These are phyloP conservation scores for Trididemnum clinides DNA, from an alignment of 23 tunicate genomes.

Conservation along the genomic window DNA sequence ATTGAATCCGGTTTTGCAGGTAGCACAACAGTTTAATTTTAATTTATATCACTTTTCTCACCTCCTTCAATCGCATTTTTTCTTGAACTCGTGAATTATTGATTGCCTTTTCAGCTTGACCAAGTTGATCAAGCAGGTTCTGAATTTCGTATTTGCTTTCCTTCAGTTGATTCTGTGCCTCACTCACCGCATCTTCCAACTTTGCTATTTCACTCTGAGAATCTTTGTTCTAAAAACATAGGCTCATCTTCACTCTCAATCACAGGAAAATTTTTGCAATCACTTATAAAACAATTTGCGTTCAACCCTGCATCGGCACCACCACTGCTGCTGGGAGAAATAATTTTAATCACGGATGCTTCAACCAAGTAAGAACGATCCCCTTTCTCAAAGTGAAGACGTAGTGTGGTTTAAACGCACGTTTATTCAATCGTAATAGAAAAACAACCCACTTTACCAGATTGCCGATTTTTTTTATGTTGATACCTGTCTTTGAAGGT, in stretches of 20 bases:
- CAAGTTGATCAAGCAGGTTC: conserved; percentile 24
- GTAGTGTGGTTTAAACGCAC: no score
- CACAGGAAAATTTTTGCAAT: background rate
- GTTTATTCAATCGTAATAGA: no score
- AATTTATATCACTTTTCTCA: no score
- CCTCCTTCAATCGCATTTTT: conserved; percentile 50
- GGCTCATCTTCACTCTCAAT: background rate
- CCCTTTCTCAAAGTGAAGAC: no score
- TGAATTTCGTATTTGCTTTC: conserved; percentile 7
- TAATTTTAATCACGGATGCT: no score
- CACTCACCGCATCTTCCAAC: conserved; percentile 53
- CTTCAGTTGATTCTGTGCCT: conserved; percentile 31
- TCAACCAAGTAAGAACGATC: no score
- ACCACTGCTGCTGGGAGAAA: no score
- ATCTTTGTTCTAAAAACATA: background rate
- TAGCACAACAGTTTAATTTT: no score
- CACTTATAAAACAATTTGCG: background rate
- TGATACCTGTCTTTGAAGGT: conserved; percentile 55
- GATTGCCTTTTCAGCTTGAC: conserved; percentile 29
- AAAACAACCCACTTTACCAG: no score
- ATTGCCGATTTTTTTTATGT: no score
- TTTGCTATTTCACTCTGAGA: conserved; percentile 33
- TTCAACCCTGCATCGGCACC: no score
- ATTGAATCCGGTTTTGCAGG: no score
- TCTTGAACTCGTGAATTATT: conserved; percentile 39